Evolutionary conservation across 2,113 vertebrate species (phyloP).

Genomic region (Limnothrissa miodon): DNA sequence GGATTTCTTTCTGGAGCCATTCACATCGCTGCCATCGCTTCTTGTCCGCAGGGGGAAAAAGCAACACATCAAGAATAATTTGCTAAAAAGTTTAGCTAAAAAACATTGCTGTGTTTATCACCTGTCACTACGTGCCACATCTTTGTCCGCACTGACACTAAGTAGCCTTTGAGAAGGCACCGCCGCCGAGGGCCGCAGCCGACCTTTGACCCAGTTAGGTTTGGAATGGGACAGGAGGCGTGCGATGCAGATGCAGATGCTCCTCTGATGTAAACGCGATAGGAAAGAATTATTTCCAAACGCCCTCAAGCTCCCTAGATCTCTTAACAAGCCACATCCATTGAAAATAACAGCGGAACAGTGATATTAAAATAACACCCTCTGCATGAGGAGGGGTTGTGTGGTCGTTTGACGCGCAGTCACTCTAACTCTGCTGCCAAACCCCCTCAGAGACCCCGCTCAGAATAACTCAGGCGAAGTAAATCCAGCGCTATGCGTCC

Average conservation of each 20-base stretch:
- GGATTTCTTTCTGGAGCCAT: background rate
- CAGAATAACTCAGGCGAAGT: background rate
- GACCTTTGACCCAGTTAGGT: background rate
- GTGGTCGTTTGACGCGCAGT: background rate
- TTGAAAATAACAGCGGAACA: background rate
- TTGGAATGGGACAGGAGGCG: background rate
- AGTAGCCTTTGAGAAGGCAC: background rate
- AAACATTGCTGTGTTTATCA: background rate
- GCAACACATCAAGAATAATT: background rate
- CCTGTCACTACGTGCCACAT: background rate
- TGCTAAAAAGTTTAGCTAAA: background rate
- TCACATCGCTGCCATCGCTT: background rate
- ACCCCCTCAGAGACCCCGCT: background rate
- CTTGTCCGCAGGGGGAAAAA: background rate
- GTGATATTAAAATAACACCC: background rate
- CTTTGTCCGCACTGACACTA: background rate
- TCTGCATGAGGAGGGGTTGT: background rate
- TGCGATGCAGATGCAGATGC: background rate
- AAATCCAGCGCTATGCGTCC: constrained; percentile 5
- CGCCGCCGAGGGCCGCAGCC: background rate
- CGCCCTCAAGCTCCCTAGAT: background rate
- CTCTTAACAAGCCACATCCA: background rate
- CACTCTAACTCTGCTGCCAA: background rate
- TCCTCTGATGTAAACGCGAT: background rate
- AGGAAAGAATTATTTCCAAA: constrained; percentile 3